Evolutionary conservation across 2,797 vertebrate genomes (phyloP), one percentile per base, ranked within the genome.

Genomic region (Gastrophryne carolinensis): DNA sequence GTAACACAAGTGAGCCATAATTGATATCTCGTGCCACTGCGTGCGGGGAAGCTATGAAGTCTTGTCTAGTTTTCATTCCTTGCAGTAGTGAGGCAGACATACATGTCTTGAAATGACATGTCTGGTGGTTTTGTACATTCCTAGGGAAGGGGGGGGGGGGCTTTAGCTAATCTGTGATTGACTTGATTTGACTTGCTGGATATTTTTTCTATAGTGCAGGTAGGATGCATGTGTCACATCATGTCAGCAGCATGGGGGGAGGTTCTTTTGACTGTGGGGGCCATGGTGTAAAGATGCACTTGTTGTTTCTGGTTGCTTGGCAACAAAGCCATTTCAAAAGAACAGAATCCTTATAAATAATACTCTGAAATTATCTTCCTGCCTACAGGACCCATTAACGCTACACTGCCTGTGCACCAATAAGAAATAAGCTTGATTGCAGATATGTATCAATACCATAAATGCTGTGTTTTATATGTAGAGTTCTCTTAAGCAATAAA

Each of bases 291-390:
- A 71, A 26, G 53, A 65, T 39, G 53, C 17, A 44, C 75, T 65
- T 71, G 67, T 77, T 78, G 60, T 60, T 72, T 72, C 53, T 71
- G 26, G 75, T 78, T 60, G 68, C 75, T 39, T 78, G 72, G 75
- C 39, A 78, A 78, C 75, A 66, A 9, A 49, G 11, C 7, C 26
- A 29, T 65, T 62, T 66, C 39, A 54, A 53, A n/a, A 57, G 44
- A 78, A 37, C 75, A 5, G 37, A 77, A 71, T 70, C 17, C 37
- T 27, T 70, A 71, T 65, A 72, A 65, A 78, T 78, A 78, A 67
- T 63, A 71, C 75, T 56, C 53, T 66, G 26, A 32, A 47, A 74
- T 66, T 17, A 5, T 56, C 23, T 66, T 23, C 34, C 73, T 41
- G 12, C 63, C 39, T 50, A 67, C 60, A 12, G 41, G 32, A 26